Conservation (phyloP, 30 jellyfish, hydroid and myxozoan genomes). For the Catostylus mosaicus region DNA sequence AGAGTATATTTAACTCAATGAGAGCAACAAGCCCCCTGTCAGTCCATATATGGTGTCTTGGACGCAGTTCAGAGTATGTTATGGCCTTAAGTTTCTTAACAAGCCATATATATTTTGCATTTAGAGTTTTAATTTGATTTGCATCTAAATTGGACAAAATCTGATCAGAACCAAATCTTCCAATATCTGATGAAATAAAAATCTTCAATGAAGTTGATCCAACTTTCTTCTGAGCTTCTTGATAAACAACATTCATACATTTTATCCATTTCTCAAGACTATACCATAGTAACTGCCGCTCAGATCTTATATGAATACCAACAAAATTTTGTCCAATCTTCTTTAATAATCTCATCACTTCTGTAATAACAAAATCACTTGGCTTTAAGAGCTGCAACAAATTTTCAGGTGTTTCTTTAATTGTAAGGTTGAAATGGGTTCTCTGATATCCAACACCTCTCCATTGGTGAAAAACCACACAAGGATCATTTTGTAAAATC, state of each 20-base stretch:
- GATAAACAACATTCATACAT: conserved; percentile 70
- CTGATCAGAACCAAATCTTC: conserved; percentile 90
- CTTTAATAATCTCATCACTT: conserved; percentile 59
- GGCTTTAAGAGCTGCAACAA: conserved; percentile 57
- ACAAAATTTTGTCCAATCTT: conserved; percentile 48
- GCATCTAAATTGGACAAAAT: conserved; percentile 50
- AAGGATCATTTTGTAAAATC: conserved; percentile 47
- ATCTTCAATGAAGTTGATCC: conserved; percentile 31
- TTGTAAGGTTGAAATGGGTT: conserved; percentile 75
- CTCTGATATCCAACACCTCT: conserved; percentile 94
- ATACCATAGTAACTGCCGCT: conserved; percentile 87
- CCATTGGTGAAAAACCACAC: conserved; percentile 90
- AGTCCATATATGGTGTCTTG: conserved; percentile 79
- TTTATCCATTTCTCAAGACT: conserved; percentile 65
- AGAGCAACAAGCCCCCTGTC: conserved; percentile 98
- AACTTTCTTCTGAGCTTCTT: conserved; percentile 44
- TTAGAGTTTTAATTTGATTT: conserved; percentile 15
- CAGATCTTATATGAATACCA: conserved; percentile 95
- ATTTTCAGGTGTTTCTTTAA: conserved; percentile 45
- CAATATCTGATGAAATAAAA: conserved; percentile 83
- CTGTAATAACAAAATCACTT: conserved; percentile 70
- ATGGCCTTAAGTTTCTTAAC: conserved; percentile 60
- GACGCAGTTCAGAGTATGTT: conserved; percentile 56
- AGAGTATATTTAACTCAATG: conserved; percentile 70
- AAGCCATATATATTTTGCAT: conserved; percentile 27